These are phyloP conservation scores for Bujurquina vittata DNA, from an alignment of 2,113 vertebrate species.

Conservation along the genomic window DNA sequence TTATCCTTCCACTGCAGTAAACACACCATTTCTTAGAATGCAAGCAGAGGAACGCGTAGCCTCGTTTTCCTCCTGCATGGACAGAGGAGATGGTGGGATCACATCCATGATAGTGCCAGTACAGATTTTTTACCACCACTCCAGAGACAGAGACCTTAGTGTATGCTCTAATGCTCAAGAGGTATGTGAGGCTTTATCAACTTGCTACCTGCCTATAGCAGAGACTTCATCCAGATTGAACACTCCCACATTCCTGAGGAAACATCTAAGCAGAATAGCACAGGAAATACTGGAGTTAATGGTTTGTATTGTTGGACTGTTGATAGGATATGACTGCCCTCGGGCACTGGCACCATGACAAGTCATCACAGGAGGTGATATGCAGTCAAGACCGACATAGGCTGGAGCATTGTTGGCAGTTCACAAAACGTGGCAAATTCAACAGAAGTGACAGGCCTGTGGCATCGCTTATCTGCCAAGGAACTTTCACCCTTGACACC, in stretches of 20 bases:
- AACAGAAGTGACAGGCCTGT: not conserved
- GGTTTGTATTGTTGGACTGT: constrained; percentile 12
- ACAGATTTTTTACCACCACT: not conserved
- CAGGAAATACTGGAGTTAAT: constrained; percentile 19
- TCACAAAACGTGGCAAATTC: not conserved
- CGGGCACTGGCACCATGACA: constrained; percentile 11
- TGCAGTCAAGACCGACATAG: constrained; percentile 29
- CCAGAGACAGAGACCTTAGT: constrained; percentile 3
- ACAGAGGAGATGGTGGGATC: not conserved
- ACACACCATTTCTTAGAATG: no score
- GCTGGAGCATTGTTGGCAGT: constrained; percentile 42
- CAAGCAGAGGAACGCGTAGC: not conserved
- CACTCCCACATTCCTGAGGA: constrained; percentile 28
- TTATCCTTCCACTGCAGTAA: no score
- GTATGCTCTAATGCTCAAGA: not conserved
- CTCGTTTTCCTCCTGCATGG: not conserved
- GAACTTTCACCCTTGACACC: not conserved
- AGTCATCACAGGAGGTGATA: constrained; percentile 36
- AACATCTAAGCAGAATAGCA: constrained; percentile 8
- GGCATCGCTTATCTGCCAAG: not conserved
- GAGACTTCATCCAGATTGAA: constrained; percentile 5
- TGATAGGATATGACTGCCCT: constrained; percentile 22
- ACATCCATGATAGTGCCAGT: constrained; percentile 7
- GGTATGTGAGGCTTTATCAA: not conserved
- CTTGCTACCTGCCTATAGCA: constrained; percentile 1